Evolutionary conservation across 1,140 invertebrate genomes (phyloP), one percentile per base, ranked within the genome.

Genomic region (Phenacoccus solenopsis): DNA sequence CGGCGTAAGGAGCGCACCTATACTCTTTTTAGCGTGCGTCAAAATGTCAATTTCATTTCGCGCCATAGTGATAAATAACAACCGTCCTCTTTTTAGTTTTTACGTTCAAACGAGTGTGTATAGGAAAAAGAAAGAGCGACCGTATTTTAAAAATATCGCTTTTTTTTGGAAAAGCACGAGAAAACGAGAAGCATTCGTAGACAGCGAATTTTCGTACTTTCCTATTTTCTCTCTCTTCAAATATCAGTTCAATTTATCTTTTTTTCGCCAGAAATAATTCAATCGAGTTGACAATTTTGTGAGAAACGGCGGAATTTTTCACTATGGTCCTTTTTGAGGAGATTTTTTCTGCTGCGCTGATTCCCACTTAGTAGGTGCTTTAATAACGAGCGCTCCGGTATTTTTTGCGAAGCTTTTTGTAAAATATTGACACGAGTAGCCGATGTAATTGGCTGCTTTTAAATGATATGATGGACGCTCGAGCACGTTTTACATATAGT

Each of bases 41-140:
- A 49, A 49, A 49, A 49, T 49, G 38, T 49, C 38, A 49, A 49
- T 49, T 49, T 49, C 38, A 49, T 49, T 49, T 49, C 38, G 38
- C 38, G 20, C 38, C 38, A n/a, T 49, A 16, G 38, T 49, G 38
- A 49, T 49, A 49, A 49, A 49, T 49, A 49, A 49, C 38, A 49
- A 16, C 38, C 38, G 3, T 32, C 30, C 30, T 49, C 16, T 49
- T 9, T 49, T 49, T 49, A 49, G 38, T 49, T 49, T 49, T 16
- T 49, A 49, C 20, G 38, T 49, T 32, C 30, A 13, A 32, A 13
- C 30, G 30, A 32, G 30, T 7, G 30, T 49, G 20, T 49, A 49
- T 9, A 49, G 16, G 38, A 49, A 49, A 49, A 49, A n/a, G 30
- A 32, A 32, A 32, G 5, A 13, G 30, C 30, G 30, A 32, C 30